Base-by-base conservation (phyloP, 2,797 vertebrate genomes). In the Helicolenus hilgendorfi region DNA sequence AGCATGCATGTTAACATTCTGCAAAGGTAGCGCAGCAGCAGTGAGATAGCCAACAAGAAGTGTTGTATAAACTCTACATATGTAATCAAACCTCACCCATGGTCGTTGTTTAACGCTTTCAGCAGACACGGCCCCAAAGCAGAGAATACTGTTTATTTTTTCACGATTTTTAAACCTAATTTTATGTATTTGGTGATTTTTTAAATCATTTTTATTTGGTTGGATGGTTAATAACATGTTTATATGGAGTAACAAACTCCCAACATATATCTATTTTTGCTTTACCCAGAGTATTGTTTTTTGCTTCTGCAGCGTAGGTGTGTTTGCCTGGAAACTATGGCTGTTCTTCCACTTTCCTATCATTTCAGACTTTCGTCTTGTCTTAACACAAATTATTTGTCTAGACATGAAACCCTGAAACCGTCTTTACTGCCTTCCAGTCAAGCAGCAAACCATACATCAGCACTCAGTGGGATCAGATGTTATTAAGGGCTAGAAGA, bases 401-500 rank as follows among this genome's bases (percentile, higher is more conserved):
- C 67, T n/a, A 26, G 27, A 79, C 38, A 29, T 65, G 64, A 86
- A 82, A 49, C 24, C 59, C 29, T 56, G 29, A 67, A 63, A 45
- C 2, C 1, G 33, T 72, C 45, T 67, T 72, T 71, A 67, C 35
- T 35, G 62, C 36, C 77, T 41, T 83, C 71, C 31, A 38, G 60
- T 81, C 67, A 65, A 73, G 53, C 63, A 77, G 63, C 29, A 65
- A 78, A 68, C 49, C 75, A 55, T 75, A 38, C n/a, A 63, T 72
- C 80, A 86, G 71, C 59, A 74, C 80, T 84, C 83, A 22, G 62
- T 26, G 68, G 77, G 69, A 75, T 88, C 79, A 55, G 62, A 38
- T 65, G 33, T 72, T 76, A 84, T 80, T 77, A 79, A 85, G 67
- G 18, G 55, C 35, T 59, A 20, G 26, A 70, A 84, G 77, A 74